These are phyloP conservation scores for Galeruca laticollis DNA, from an alignment of 2,888 invertebrate species.

Conservation along the genomic window DNA sequence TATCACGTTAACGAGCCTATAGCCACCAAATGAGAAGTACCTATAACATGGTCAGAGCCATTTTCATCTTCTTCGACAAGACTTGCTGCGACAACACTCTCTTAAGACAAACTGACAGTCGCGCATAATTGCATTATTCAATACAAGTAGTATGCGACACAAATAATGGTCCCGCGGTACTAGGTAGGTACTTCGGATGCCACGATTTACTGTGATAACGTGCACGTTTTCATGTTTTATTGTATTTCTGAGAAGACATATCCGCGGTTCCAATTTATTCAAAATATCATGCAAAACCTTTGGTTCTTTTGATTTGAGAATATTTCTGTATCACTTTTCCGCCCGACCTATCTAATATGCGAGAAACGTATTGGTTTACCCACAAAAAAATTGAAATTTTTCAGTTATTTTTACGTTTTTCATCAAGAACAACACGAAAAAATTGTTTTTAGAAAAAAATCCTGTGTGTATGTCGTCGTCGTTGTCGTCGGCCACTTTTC, in stretches of 20 bases:
- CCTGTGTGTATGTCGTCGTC: too few species aligned
- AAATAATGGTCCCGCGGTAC: constrained; percentile 30
- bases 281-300: too few species aligned
- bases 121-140: constrained; percentile 51
- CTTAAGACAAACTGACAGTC: constrained; percentile 46
- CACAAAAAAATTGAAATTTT: too few species aligned
- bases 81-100: constrained; percentile 41
- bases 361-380: too few species aligned
- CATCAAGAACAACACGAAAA: too few species aligned
- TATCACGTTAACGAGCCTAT: not conserved
- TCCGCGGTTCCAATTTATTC: too few species aligned
- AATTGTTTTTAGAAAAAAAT: too few species aligned
- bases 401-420: too few species aligned
- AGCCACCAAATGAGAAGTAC: not conserved
- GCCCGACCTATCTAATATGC: too few species aligned
- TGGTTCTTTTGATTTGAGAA: too few species aligned
- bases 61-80: constrained; percentile 17
- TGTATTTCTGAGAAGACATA: constrained; percentile 15
- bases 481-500: too few species aligned
- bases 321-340: too few species aligned
- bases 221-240: constrained; percentile 28
- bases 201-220: constrained; percentile 28
- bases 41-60: constrained; percentile 8
- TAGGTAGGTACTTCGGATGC: constrained; percentile 25
- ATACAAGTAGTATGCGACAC: constrained; percentile 32